Conservation (phyloP, 2,888 invertebrate genomes). For the Oligia latruncula region DNA sequence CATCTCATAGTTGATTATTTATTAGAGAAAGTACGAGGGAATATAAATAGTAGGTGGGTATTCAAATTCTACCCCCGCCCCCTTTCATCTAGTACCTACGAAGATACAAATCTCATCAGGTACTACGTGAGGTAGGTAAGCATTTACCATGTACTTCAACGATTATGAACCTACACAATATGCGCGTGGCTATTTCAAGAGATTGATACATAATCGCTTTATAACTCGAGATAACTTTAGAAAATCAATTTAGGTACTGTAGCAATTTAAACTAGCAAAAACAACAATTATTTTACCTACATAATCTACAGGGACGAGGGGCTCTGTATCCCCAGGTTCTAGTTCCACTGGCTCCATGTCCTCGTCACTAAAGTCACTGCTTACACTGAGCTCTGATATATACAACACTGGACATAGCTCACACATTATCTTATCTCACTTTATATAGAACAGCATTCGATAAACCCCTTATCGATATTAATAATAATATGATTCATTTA, state of each 20-base stretch:
- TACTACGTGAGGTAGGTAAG: neutral
- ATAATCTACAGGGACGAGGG: conserved; percentile 70
- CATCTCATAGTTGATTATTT: neutral
- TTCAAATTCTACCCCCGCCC: neutral
- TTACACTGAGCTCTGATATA: conserved; percentile 42
- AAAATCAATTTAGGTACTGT: neutral
- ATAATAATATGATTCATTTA: conserved; percentile 9
- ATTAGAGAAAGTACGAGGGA: neutral
- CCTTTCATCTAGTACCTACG: neutral
- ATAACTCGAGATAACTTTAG: neutral
- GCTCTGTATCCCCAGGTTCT: conserved; percentile 70
- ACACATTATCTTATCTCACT: conserved; percentile 50
- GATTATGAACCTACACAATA: neutral
- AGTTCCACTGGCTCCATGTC: conserved; percentile 58
- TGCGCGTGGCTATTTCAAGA: conserved; percentile 4
- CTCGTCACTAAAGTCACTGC: conserved; percentile 39
- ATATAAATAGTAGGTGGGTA: neutral
- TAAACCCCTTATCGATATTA: conserved; percentile 35
- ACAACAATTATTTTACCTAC: conserved; percentile 75
- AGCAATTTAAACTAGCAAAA: neutral
- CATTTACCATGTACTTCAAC: conserved; percentile 15
- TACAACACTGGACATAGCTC: conserved; percentile 44
- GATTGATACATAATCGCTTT: conserved; percentile 3
- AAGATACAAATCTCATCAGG: neutral
- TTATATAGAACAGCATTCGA: conserved; percentile 31